These are phyloP conservation scores for Silurus lanzhouensis DNA, from an alignment of 2,797 vertebrate species.

Conservation along the genomic window DNA sequence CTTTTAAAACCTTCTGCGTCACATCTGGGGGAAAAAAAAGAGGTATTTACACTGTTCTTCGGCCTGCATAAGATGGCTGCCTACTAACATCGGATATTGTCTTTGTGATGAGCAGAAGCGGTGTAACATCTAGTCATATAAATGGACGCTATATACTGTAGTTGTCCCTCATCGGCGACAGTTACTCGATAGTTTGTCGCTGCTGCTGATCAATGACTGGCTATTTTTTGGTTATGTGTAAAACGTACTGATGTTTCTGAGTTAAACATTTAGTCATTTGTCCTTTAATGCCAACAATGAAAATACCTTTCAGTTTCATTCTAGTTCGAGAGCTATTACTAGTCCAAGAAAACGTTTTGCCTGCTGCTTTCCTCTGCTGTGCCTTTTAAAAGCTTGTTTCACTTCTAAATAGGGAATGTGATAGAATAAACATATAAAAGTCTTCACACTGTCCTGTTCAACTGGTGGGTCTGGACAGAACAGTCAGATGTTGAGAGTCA, in stretches of 20 bases:
- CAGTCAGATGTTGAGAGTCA: no score
- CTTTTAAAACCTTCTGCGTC: background rate
- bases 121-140: background rate
- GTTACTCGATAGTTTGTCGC: background rate
- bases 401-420: background rate
- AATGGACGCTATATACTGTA: background rate
- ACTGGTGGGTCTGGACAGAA: background rate
- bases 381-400: background rate
- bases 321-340: background rate
- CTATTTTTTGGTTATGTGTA: background rate
- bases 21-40: slow-evolving; percentile 17
- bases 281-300: background rate
- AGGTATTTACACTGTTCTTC: slow-evolving; percentile 27
- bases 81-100: slow-evolving; percentile 2
- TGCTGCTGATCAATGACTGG: background rate
- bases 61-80: slow-evolving; percentile 33
- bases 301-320: background rate
- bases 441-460: background rate
- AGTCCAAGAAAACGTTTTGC: background rate
- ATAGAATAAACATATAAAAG: slow-evolving; percentile 7
- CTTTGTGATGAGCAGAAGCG: background rate
- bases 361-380: background rate
- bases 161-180: background rate
- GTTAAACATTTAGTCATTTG: background rate
- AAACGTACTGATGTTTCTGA: background rate